Percentiles rank a stretch among this genome's conserved stretches.
phyloP scores from a whole-genome alignment of 2,888 invertebrate species.

The Heliconius sara region DNA sequence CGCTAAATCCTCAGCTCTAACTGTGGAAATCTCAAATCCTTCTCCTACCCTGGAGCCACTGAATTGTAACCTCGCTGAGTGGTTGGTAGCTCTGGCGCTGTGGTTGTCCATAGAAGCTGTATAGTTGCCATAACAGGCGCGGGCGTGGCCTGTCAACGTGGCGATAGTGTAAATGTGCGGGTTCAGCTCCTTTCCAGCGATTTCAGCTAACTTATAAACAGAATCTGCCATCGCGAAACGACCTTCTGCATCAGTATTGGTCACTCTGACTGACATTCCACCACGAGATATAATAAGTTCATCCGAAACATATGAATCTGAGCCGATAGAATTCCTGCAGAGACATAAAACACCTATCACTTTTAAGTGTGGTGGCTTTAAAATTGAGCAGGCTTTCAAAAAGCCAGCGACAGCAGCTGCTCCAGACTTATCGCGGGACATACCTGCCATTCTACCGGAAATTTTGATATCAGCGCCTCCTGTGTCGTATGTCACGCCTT shows the following conservation, averaged over 20 bases:
- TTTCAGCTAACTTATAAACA: slow-evolving; percentile 74
- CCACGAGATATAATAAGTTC: slow-evolving; percentile 92
- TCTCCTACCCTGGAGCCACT: slow-evolving; percentile 88
- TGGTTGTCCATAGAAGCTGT: slow-evolving; percentile 90
- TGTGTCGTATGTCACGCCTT: slow-evolving; percentile 93
- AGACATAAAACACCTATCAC: slow-evolving; percentile 91
- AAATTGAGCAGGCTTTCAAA: slow-evolving; percentile 88
- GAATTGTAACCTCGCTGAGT: slow-evolving; percentile 85
- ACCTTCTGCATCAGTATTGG: slow-evolving; percentile 97
- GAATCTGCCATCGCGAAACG: slow-evolving; percentile 95
- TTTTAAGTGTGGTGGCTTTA: slow-evolving; percentile 89
- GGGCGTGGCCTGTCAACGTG: slow-evolving; percentile 93
- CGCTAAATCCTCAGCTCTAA: slow-evolving; percentile 87
- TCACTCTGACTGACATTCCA: slow-evolving; percentile 90
- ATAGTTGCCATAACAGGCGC: slow-evolving; percentile 86
- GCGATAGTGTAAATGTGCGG: slow-evolving; percentile 94
- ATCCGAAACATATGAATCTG: slow-evolving; percentile 92
- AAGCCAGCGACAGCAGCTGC: slow-evolving; percentile 95
- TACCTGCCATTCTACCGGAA: slow-evolving; percentile 89
- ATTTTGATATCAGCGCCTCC: slow-evolving; percentile 91
- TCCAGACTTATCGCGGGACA: slow-evolving; percentile 95
- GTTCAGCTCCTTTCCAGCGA: slow-evolving; percentile 87
- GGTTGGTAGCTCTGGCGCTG: slow-evolving; percentile 84
- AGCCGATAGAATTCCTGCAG: slow-evolving; percentile 94
- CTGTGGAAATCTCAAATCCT: slow-evolving; percentile 89